phyloP scores from a whole-genome alignment of 2,113 vertebrate genomes.

The Scatophagus argus region DNA sequence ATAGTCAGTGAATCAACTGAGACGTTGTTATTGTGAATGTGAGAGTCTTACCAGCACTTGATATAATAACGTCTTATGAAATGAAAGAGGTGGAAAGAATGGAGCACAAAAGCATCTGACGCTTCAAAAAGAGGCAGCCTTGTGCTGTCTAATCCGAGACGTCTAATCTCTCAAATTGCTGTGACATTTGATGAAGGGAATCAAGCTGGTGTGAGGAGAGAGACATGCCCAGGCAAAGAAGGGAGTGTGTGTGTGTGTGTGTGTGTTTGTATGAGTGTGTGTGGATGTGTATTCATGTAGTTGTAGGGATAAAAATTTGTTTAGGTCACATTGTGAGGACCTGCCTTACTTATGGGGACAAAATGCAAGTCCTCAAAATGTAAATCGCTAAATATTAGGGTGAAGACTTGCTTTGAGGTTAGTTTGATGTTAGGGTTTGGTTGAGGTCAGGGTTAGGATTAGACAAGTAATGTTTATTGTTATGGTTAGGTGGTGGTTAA shows the following conservation, averaged over 20 bases:
- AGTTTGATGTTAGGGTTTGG: too few relatives aligned
- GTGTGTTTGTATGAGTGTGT: background rate
- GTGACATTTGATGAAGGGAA: conserved; percentile 78
- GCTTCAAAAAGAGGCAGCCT: conserved; percentile 73
- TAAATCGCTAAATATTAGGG: too few relatives aligned
- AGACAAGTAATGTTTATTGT: too few relatives aligned
- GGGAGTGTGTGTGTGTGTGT: background rate
- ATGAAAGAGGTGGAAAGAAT: conserved; percentile 76
- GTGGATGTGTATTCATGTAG: too few relatives aligned
- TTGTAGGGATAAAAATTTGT: too few relatives aligned
- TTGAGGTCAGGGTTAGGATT: too few relatives aligned
- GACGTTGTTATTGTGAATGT: conserved; percentile 64
- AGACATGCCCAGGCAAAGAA: conserved; percentile 49
- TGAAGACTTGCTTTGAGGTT: too few relatives aligned
- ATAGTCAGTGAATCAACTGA: conserved; percentile 61
- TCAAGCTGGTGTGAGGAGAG: conserved; percentile 53
- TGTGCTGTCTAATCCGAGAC: conserved; percentile 73
- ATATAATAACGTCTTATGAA: conserved; percentile 76
- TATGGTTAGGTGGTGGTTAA: too few relatives aligned
- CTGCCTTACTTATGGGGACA: too few relatives aligned
- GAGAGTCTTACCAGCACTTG: conserved; percentile 73
- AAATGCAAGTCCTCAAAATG: too few relatives aligned
- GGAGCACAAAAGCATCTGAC: conserved; percentile 72
- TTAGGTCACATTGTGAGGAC: too few relatives aligned
- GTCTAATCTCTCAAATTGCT: conserved; percentile 82